Conservation (phyloP, 1,140 invertebrate species). For the Ips typographus region DNA sequence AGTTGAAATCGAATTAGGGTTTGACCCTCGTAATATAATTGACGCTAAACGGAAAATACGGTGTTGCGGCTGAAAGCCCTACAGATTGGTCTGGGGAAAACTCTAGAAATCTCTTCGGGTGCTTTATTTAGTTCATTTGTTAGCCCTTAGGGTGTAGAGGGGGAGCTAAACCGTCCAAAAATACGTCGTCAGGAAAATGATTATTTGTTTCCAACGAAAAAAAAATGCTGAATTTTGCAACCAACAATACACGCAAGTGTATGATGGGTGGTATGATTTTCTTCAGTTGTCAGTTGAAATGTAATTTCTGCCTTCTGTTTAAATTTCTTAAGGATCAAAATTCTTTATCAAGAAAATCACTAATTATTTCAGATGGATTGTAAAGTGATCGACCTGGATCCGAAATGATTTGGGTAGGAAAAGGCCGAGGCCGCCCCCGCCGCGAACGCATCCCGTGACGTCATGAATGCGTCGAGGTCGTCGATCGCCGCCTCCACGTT, state of each 20-base stretch:
- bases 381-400: slow-evolving; percentile 2
- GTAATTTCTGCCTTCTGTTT: no score
- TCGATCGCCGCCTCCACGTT: slow-evolving; percentile 15
- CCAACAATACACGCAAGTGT: not conserved
- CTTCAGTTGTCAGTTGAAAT: no score
- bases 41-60: slow-evolving; percentile 12
- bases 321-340: no score
- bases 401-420: slow-evolving; percentile 18
- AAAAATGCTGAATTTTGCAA: not conserved
- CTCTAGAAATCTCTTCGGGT: not conserved
- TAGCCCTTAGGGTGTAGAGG: not conserved
- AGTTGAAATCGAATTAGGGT: slow-evolving; percentile 7
- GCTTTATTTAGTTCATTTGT: not conserved
- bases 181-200: not conserved
- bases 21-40: slow-evolving; percentile 11
- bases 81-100: not conserved
- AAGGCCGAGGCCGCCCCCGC: slow-evolving; percentile 21
- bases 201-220: not conserved
- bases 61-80: slow-evolving; percentile 2
- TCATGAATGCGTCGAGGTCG: slow-evolving; percentile 29
- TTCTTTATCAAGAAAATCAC: no score
- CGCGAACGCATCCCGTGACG: slow-evolving; percentile 32
- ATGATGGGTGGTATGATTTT: no score
- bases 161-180: no score
- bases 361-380: slow-evolving; percentile 13